Conservation (phyloP, 2,888 invertebrate species). For the Axea sp. region DNA sequence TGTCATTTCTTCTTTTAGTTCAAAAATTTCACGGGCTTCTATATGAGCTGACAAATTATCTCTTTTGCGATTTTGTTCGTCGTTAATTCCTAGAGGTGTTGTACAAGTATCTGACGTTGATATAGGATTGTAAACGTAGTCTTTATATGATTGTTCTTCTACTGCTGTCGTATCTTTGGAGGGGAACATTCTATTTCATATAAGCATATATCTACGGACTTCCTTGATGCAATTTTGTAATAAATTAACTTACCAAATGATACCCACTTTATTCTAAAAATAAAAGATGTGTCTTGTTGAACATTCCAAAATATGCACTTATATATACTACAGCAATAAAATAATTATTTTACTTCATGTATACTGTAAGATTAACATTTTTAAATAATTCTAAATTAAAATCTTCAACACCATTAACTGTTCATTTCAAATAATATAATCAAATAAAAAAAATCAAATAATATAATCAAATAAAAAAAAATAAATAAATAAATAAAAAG, state of each 20-base stretch:
- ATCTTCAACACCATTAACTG: no score
- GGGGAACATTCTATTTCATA: conserved; percentile 44
- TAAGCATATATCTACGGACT: conserved; percentile 17
- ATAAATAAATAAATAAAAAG: no score
- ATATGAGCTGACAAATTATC: conserved; percentile 6
- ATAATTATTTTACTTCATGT: no score
- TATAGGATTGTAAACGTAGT: conserved; percentile 51
- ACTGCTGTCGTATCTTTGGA: conserved; percentile 28
- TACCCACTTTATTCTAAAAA: no score
- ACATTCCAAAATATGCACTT: no score
- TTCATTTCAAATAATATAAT: no score
- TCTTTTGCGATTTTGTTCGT: conserved; percentile 10
- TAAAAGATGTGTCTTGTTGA: no score
- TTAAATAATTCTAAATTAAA: no score
- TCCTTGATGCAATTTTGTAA: conserved; percentile 27
- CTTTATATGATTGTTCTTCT: conserved; percentile 45
- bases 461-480: no score
- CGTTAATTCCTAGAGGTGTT: neutral
- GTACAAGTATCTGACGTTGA: conserved; percentile 27
- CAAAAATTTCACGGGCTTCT: conserved; percentile 15
- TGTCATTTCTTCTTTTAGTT: conserved; percentile 12
- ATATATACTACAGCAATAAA: no score
- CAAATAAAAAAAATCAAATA: no score
- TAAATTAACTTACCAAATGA: conserved; percentile 8
- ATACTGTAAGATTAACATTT: no score